Evolutionary conservation across 2,888 invertebrate genomes (phyloP).

Genomic region (Torymus tubicola): DNA sequence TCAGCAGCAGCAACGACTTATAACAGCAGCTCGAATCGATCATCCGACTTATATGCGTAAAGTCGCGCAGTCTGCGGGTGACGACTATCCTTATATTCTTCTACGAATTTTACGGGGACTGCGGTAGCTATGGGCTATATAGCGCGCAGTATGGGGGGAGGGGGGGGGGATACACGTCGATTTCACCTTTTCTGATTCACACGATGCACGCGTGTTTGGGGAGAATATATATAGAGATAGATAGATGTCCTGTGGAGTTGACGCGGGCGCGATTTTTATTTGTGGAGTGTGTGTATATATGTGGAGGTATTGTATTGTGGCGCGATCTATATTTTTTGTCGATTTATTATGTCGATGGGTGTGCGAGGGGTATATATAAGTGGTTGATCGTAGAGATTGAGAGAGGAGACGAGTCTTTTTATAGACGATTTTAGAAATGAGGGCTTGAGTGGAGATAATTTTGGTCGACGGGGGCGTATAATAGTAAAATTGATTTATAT

Average conservation of each 20-base stretch:
- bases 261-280: neutral
- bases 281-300: neutral
- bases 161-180: too few relatives aligned
- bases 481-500: neutral
- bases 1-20: slow-evolving; percentile 9
- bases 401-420: neutral
- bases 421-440: too few relatives aligned
- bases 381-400: neutral
- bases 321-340: slow-evolving; percentile 13
- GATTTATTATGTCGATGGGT: slow-evolving; percentile 26
- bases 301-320: neutral
- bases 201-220: neutral
- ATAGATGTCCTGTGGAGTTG: neutral
- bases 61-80: slow-evolving; percentile 29
- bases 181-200: slow-evolving; percentile 23
- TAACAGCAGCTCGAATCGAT: slow-evolving; percentile 46
- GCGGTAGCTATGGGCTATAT: neutral
- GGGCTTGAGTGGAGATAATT: neutral
- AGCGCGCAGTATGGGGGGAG: slow-evolving; percentile 39
- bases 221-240: neutral
- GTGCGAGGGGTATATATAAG: neutral
- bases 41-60: slow-evolving; percentile 11
- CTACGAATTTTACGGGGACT: neutral
- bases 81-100: neutral
- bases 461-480: slow-evolving; percentile 18